Evolutionary conservation across 2,888 invertebrate genomes (phyloP).

Genomic region (Pasiphila rectangulata): DNA sequence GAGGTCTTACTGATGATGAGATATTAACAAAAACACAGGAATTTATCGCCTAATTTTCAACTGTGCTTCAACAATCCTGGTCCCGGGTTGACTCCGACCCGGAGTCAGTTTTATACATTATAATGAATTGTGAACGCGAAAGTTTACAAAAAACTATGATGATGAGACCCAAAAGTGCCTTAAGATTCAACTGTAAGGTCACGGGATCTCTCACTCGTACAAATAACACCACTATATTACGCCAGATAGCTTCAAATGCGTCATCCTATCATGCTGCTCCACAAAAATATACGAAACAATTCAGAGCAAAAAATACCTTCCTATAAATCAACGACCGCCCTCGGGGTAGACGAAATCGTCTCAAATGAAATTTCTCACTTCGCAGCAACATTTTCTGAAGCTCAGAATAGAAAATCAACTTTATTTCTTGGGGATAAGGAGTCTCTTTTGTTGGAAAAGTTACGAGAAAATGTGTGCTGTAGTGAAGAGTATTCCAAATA

Average conservation of each 20-base stretch:
- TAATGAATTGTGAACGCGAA: no score
- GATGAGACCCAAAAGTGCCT: neutral
- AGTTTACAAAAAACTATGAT: no score
- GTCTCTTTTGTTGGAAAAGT: constrained; percentile 41
- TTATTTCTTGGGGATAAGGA: constrained; percentile 24
- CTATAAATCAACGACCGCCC: constrained; percentile 70
- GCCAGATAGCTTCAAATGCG: constrained; percentile 13
- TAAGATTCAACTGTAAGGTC: constrained; percentile 1
- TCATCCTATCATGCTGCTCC: constrained; percentile 12
- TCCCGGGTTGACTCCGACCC: no score
- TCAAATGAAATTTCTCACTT: constrained; percentile 77
- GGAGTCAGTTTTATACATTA: no score
- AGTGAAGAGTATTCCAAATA: constrained; percentile 69
- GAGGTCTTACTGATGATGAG: no score
- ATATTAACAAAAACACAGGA: no score
- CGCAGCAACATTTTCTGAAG: constrained; percentile 48
- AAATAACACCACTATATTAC: constrained; percentile 12
- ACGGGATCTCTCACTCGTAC: constrained; percentile 1
- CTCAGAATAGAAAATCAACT: constrained; percentile 27
- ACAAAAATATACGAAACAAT: constrained; percentile 33
- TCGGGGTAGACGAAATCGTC: constrained; percentile 69
- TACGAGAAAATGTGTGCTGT: constrained; percentile 63
- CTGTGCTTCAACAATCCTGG: no score
- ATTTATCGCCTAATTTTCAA: no score
- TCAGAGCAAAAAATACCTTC: constrained; percentile 47